Evolutionary conservation across 2,888 invertebrate species (phyloP).

Genomic region (Tetragonula carbonaria): DNA sequence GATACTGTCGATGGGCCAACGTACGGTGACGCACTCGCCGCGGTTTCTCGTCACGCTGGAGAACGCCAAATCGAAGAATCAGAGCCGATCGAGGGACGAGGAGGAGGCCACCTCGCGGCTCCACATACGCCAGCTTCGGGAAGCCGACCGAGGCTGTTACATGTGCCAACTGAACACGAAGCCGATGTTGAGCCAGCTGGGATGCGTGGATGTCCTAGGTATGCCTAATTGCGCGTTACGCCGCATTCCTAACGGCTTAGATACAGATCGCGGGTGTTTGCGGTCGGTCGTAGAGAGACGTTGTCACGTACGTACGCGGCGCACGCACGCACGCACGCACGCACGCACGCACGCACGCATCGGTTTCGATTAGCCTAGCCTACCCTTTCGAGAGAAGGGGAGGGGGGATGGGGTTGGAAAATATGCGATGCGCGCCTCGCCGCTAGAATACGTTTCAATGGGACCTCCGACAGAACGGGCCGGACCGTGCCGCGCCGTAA

Average conservation of each 20-base stretch:
- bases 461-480: conserved; percentile 35
- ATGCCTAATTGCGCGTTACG: conserved; percentile 79
- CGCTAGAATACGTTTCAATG: conserved; percentile 63
- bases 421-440: conserved; percentile 67
- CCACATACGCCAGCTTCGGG: conserved; percentile 89
- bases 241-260: conserved; percentile 67
- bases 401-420: conserved; percentile 46
- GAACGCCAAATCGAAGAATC: conserved; percentile 77
- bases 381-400: conserved; percentile 34
- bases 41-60: conserved; percentile 88
- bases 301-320: conserved; percentile 44
- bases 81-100: conserved; percentile 84
- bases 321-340: conserved; percentile 27
- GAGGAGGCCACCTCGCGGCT: conserved; percentile 90
- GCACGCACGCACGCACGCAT: conserved; percentile 42
- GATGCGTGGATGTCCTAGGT: conserved; percentile 92
- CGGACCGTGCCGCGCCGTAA: conserved; percentile 10
- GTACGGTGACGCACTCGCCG: conserved; percentile 91
- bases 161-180: conserved; percentile 93
- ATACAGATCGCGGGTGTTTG: conserved; percentile 55
- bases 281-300: conserved; percentile 53
- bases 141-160: conserved; percentile 91
- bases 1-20: conserved; percentile 89
- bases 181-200: conserved; percentile 91
- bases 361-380: conserved; percentile 65